phyloP scores from a whole-genome alignment of 2,797 vertebrate species.

The Craterocephalus amniculus region DNA sequence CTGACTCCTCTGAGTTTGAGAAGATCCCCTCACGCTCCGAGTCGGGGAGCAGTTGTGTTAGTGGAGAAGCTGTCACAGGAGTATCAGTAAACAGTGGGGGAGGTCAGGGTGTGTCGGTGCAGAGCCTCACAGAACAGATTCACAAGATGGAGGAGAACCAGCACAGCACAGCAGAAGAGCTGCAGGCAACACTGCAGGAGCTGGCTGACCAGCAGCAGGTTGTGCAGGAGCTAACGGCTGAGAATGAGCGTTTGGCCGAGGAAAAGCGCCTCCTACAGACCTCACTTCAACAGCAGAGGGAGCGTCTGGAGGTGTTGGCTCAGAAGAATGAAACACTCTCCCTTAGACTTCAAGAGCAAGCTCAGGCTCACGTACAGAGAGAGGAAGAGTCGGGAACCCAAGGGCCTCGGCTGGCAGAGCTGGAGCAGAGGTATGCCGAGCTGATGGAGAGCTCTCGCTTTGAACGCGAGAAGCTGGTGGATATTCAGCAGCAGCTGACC shows the following conservation, averaged over 20 bases:
- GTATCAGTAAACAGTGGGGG: slow-evolving; percentile 66
- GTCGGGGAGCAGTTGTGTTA: slow-evolving; percentile 82
- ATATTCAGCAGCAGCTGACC: slow-evolving; percentile 95
- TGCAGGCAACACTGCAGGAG: slow-evolving; percentile 96
- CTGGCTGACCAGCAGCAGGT: slow-evolving; percentile 96
- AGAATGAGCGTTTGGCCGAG: slow-evolving; percentile 91
- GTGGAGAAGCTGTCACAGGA: slow-evolving; percentile 34
- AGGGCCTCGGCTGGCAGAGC: slow-evolving; percentile 83
- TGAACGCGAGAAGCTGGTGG: slow-evolving; percentile 94
- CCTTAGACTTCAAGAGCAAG: slow-evolving; percentile 86
- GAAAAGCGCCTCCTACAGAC: slow-evolving; percentile 93
- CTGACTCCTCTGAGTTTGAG: slow-evolving; percentile 92
- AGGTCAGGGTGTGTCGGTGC: slow-evolving; percentile 85
- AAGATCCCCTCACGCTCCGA: slow-evolving; percentile 89
- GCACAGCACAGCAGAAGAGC: slow-evolving; percentile 94
- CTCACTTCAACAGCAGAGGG: slow-evolving; percentile 91
- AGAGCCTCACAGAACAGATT: slow-evolving; percentile 90
- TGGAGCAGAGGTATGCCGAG: slow-evolving; percentile 91
- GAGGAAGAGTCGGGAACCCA: slow-evolving; percentile 80
- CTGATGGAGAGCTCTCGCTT: slow-evolving; percentile 91
- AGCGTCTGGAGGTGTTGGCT: slow-evolving; percentile 88
- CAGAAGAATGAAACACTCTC: slow-evolving; percentile 92
- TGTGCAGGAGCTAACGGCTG: slow-evolving; percentile 93
- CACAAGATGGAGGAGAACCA: slow-evolving; percentile 98
- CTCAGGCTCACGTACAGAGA: slow-evolving; percentile 84